Percentiles rank a stretch among this genome's conserved stretches.
These are phyloP conservation scores for Tenthredo amoena DNA, from an alignment of 2,888 invertebrate species.

Conservation along the genomic window DNA sequence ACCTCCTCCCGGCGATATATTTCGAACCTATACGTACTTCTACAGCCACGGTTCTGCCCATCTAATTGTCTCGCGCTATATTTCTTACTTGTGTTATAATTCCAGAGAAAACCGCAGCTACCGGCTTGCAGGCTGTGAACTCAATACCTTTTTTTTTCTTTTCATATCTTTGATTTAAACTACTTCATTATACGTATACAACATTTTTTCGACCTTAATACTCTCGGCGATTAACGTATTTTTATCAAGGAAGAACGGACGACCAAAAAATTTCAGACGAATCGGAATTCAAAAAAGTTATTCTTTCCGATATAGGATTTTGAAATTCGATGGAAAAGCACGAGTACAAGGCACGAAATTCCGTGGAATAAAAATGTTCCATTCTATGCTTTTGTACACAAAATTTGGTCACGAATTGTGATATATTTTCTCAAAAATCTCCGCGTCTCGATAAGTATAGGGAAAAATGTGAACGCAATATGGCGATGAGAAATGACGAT, in stretches of 20 bases:
- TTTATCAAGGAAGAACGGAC: too few species aligned
- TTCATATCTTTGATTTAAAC: neutral
- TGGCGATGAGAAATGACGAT: too few species aligned
- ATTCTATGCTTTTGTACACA: too few species aligned
- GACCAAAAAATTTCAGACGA: neutral
- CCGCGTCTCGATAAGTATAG: too few species aligned
- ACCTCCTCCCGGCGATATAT: conserved; percentile 34
- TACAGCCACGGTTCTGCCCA: conserved; percentile 13
- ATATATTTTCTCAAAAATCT: too few species aligned
- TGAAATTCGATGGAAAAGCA: too few species aligned
- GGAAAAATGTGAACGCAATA: too few species aligned
- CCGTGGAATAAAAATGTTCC: too few species aligned
- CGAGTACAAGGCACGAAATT: too few species aligned
- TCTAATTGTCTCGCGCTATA: conserved; percentile 34
- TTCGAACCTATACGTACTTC: neutral
- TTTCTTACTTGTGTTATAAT: conserved; percentile 41
- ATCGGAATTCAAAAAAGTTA: neutral
- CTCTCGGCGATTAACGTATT: too few species aligned
- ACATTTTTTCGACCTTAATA: too few species aligned
- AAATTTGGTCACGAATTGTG: too few species aligned
- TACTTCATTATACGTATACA: neutral
- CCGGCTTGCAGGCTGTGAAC: conserved; percentile 6
- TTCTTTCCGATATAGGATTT: neutral
- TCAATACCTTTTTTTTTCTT: neutral
- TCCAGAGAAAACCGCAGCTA: conserved; percentile 33